phyloP scores from a whole-genome alignment of 2,888 invertebrate species.

The Yponomeuta plumbellus region DNA sequence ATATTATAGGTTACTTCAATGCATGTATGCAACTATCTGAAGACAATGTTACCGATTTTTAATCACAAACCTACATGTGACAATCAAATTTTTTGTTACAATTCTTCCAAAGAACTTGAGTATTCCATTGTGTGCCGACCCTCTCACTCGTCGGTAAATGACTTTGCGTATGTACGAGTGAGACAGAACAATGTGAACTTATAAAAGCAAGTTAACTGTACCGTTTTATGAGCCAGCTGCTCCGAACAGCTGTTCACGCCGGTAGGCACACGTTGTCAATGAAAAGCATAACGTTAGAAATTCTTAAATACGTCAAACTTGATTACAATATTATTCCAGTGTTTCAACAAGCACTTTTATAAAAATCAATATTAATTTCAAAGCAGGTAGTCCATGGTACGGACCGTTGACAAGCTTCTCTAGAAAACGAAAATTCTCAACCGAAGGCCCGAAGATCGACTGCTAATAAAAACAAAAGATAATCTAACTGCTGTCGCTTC shows the following conservation, averaged over 20 bases:
- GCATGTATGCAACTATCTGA: background rate
- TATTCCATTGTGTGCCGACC: background rate
- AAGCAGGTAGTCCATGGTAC: background rate
- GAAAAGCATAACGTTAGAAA: background rate
- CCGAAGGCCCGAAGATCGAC: background rate
- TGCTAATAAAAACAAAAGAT: background rate
- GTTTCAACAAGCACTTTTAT: too few relatives aligned
- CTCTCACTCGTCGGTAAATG: background rate
- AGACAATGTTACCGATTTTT: background rate
- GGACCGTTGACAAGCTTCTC: background rate
- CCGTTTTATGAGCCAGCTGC: conserved; percentile 71
- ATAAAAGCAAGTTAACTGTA: conserved; percentile 61
- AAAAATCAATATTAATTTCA: background rate
- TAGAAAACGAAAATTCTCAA: background rate
- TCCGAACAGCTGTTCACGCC: conserved; percentile 70
- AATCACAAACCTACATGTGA: background rate
- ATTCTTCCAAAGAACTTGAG: conserved; percentile 4
- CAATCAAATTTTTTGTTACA: background rate
- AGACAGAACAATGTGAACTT: conserved; percentile 39
- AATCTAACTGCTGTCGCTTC: background rate
- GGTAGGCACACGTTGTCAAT: conserved; percentile 34
- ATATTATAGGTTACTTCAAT: too few relatives aligned
- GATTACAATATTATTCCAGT: background rate
- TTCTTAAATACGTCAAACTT: background rate
- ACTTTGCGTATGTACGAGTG: conserved; percentile 32